Percentiles rank a stretch among this genome's conserved stretches.
phyloP scores from a whole-genome alignment of 2,113 vertebrate genomes.

The Himantopus leucocephalus region DNA sequence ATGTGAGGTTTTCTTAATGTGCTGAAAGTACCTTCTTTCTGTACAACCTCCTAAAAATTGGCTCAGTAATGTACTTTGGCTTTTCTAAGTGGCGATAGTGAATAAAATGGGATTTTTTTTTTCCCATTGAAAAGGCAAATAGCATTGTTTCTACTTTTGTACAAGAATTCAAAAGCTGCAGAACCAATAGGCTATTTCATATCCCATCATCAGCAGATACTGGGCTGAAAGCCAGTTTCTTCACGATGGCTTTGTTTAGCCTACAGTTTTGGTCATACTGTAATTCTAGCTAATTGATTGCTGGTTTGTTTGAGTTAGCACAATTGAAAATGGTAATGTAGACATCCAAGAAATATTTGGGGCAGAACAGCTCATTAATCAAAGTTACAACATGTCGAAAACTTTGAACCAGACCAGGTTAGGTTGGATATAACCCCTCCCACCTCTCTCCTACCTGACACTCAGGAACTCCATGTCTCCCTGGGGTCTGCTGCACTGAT shows the following conservation, averaged over 20 bases:
- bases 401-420: neutral
- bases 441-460: neutral
- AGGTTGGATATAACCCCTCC: neutral
- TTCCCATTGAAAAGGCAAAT: neutral
- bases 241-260: slow-evolving; percentile 25
- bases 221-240: slow-evolving; percentile 62
- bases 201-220: slow-evolving; percentile 50
- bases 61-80: neutral
- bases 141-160: slow-evolving; percentile 38
- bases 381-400: neutral
- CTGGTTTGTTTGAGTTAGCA: slow-evolving; percentile 53
- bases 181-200: slow-evolving; percentile 57
- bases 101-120: neutral
- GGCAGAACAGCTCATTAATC: slow-evolving; percentile 26
- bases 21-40: neutral
- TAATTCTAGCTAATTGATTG: slow-evolving; percentile 60
- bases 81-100: neutral
- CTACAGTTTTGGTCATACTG: slow-evolving; percentile 7
- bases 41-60: neutral
- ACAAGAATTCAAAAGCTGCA: neutral
- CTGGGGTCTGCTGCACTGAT: neutral
- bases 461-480: neutral
- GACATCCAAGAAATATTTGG: slow-evolving; percentile 47
- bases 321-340: slow-evolving; percentile 54
- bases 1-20: neutral